A percentile compares a stretch with the other conserved stretches of the same genome.
These are phyloP conservation scores for Rhynchopsitta pachyrhyncha DNA, from an alignment of 2,113 vertebrate species.

Conservation along the genomic window DNA sequence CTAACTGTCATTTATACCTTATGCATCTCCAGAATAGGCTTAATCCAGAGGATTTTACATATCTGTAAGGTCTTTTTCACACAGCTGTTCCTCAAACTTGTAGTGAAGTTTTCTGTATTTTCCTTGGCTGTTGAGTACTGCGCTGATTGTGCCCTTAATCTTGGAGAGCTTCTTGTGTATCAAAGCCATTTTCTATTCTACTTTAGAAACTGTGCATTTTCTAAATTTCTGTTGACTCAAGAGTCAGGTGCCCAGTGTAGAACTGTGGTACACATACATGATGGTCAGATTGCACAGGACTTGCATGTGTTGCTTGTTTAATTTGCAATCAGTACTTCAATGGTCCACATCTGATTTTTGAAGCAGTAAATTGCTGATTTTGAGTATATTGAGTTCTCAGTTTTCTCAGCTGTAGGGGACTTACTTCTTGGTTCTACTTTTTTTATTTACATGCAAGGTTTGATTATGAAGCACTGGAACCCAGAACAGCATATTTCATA, in stretches of 20 bases:
- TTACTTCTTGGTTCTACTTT: not conserved
- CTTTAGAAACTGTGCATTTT: not conserved
- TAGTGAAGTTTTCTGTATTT: not conserved
- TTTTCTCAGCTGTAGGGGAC: not conserved
- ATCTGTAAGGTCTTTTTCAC: not conserved
- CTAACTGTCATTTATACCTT: not conserved
- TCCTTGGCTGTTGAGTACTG: not conserved
- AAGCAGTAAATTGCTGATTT: not conserved
- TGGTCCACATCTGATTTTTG: not conserved
- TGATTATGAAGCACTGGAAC: slow-evolving; percentile 95
- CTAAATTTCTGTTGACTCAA: not conserved
- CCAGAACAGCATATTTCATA: slow-evolving; percentile 88
- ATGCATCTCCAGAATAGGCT: not conserved
- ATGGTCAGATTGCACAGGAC: not conserved
- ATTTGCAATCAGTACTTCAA: not conserved
- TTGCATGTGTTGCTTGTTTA: not conserved
- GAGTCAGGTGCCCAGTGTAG: not conserved
- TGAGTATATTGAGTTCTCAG: not conserved
- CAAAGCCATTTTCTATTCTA: fast-evolving
- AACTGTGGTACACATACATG: not conserved
- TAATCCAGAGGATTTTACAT: not conserved
- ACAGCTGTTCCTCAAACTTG: not conserved
- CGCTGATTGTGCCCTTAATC: not conserved
- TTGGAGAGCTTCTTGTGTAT: not conserved
- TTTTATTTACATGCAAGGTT: slow-evolving; percentile 77